Conservation (phyloP, 2,888 invertebrate species). For the Parasteatoda lunata region DNA sequence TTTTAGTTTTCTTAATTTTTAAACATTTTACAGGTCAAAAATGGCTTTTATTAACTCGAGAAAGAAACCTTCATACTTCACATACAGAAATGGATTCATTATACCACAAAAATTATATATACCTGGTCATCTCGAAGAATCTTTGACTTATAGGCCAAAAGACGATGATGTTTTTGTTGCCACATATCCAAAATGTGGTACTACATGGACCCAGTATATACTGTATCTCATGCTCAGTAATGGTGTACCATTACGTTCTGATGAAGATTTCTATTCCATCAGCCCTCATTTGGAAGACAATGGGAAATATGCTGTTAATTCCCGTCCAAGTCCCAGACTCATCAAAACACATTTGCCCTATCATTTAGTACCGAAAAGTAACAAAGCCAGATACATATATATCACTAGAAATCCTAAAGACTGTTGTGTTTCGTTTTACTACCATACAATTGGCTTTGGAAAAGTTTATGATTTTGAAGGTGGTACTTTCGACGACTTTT, state of each 20-base stretch:
- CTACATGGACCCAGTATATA: conserved; percentile 60
- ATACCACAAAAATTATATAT: conserved; percentile 9
- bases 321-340: conserved; percentile 29
- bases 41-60: not conserved
- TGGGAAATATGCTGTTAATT: conserved; percentile 12
- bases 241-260: conserved; percentile 14
- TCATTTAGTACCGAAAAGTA: conserved; percentile 50
- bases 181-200: conserved; percentile 65
- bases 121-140: conserved; percentile 6
- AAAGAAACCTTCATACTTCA: conserved; percentile 9
- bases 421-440: conserved; percentile 75
- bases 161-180: conserved; percentile 49
- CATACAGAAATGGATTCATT: conserved; percentile 30
- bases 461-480: conserved; percentile 31
- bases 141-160: conserved; percentile 35
- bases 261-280: conserved; percentile 15
- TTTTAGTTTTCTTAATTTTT: too few relatives aligned
- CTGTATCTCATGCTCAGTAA: conserved; percentile 29
- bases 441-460: conserved; percentile 71
- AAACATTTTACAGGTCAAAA: not conserved
- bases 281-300: conserved; percentile 49
- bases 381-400: conserved; percentile 72
- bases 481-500: conserved; percentile 73
- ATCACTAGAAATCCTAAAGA: conserved; percentile 76
- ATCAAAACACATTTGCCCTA: conserved; percentile 72